Evolutionary conservation across 53 echinoderm and acorn worm species (phyloP).

Genomic region (Paracentrotus lividus): DNA sequence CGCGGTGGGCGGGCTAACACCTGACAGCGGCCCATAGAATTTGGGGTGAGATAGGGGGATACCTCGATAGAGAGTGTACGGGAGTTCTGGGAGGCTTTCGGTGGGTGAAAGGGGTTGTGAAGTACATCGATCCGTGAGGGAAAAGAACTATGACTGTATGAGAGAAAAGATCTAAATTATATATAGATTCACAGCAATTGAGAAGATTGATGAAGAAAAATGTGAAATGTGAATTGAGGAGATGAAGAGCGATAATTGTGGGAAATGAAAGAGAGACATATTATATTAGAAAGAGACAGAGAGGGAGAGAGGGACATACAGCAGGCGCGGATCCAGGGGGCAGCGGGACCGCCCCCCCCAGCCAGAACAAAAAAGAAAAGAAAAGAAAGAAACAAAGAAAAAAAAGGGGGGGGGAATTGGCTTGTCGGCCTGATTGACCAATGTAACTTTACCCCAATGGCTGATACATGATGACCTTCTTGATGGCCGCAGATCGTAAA

Average conservation of each 20-base stretch:
- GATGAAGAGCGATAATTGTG: neutral
- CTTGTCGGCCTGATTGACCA: too few relatives aligned
- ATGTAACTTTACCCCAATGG: too few relatives aligned
- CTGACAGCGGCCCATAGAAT: slow-evolving; percentile 52
- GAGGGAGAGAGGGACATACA: neutral
- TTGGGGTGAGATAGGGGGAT: neutral
- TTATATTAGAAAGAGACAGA: neutral
- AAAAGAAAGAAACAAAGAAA: neutral
- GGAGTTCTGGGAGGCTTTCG: slow-evolving; percentile 24
- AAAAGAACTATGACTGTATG: too few relatives aligned
- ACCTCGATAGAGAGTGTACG: neutral
- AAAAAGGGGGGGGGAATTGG: neutral
- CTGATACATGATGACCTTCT: too few relatives aligned
- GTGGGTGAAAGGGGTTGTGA: slow-evolving; percentile 29
- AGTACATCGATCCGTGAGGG: slow-evolving; percentile 49
- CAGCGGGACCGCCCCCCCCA: too few relatives aligned
- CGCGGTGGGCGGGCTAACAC: slow-evolving; percentile 33
- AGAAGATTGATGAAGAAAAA: neutral
- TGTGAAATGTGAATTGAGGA: neutral
- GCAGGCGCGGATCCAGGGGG: too few relatives aligned
- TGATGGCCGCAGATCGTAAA: too few relatives aligned
- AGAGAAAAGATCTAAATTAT: too few relatives aligned
- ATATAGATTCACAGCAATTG: neutral
- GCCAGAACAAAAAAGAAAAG: neutral
- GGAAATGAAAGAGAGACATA: neutral